Evolutionary conservation across 2,797 vertebrate genomes (phyloP).

Genomic region (Epinephelus malabaricus): DNA sequence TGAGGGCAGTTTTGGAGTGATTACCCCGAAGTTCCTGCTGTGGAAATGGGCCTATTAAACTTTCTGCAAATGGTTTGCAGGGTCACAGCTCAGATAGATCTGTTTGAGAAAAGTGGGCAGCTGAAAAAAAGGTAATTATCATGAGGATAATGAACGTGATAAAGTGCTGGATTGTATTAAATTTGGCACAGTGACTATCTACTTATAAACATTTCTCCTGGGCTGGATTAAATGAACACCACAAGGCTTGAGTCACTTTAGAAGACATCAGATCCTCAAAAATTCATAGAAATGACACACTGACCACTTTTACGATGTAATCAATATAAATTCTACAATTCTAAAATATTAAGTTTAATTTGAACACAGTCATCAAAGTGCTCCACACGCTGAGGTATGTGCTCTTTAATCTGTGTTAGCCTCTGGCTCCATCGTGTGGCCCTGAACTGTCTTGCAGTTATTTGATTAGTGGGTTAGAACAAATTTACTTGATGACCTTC

Average conservation of each 20-base stretch:
- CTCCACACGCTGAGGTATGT: background rate
- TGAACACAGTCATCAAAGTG: background rate
- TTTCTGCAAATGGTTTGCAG: background rate
- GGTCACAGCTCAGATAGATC: background rate
- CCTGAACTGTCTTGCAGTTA: background rate
- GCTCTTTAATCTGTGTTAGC: background rate
- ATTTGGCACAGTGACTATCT: background rate
- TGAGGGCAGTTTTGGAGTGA: background rate
- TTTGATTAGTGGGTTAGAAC: background rate
- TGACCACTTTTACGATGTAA: background rate
- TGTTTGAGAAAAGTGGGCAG: background rate
- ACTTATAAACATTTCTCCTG: background rate
- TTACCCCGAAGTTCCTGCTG: too few species aligned
- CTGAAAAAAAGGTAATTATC: background rate
- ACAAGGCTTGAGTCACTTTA: background rate
- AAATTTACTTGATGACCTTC: constrained; percentile 22
- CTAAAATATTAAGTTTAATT: background rate
- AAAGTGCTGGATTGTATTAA: background rate
- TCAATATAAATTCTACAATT: background rate
- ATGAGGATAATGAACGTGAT: background rate
- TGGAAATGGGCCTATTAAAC: too few species aligned
- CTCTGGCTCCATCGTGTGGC: constrained; percentile 69
- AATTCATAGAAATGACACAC: background rate
- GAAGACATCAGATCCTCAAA: background rate
- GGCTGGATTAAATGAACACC: too few species aligned